Percentiles rank a stretch among this genome's conserved stretches.
Evolutionary conservation across 2,113 vertebrate species (phyloP).

Genomic region (Menidia beryllina): DNA sequence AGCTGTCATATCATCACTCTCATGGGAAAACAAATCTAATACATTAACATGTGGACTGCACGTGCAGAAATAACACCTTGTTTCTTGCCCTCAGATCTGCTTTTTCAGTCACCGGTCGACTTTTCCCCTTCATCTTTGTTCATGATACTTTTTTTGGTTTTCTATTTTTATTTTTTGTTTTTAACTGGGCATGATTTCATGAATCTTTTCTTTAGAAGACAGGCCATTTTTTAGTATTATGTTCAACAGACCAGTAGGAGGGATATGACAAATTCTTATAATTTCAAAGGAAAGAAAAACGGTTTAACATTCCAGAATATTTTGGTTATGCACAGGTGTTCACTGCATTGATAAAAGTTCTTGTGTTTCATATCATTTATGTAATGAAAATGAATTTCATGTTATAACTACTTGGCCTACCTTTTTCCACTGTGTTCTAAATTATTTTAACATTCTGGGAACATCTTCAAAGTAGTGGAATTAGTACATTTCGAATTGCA

Average conservation of each 20-base stretch:
- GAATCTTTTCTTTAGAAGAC: too few species aligned
- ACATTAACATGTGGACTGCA: slow-evolving; percentile 74
- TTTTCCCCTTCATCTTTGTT: slow-evolving; percentile 50
- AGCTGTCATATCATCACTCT: slow-evolving; percentile 54
- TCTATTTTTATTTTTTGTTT: slow-evolving; percentile 48
- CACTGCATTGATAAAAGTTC: neutral
- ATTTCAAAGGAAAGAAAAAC: neutral
- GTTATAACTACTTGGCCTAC: neutral
- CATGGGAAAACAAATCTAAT: slow-evolving; percentile 51
- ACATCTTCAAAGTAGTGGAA: slow-evolving; percentile 31
- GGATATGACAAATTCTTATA: slow-evolving; percentile 7
- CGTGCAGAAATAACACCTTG: slow-evolving; percentile 69
- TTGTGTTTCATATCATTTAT: neutral
- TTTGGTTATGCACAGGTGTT: slow-evolving; percentile 21
- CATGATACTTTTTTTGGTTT: slow-evolving; percentile 32
- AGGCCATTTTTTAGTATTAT: too few species aligned
- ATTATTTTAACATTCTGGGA: slow-evolving; percentile 15
- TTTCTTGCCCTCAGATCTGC: slow-evolving; percentile 50
- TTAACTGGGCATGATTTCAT: slow-evolving; percentile 69
- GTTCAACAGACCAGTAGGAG: slow-evolving; percentile 43
- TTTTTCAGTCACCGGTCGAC: slow-evolving; percentile 40
- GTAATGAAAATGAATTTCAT: slow-evolving; percentile 7
- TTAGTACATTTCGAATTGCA: neutral
- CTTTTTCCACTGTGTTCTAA: slow-evolving; percentile 1
- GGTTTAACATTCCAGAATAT: neutral